Evolutionary conservation across 2,113 vertebrate genomes (phyloP), one percentile per base, ranked within the genome.

Genomic region (Nymphicus hollandicus): DNA sequence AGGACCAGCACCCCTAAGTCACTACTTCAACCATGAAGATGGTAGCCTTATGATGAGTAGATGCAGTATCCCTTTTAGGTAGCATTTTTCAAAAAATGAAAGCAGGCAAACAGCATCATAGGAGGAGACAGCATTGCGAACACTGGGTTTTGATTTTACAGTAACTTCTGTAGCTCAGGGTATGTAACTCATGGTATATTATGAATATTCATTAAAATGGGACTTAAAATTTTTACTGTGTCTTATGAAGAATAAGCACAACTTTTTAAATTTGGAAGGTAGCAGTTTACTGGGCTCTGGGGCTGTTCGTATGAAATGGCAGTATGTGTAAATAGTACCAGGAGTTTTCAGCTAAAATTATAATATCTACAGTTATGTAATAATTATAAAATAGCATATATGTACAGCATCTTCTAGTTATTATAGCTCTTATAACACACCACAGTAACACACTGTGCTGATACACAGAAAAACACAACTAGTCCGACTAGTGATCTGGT

Each of bases 381-480:
- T 44, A 43, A 39, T 64, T 63, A 24, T 6, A 28, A 29, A 17
- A 10, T 2, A 1, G 7, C 20, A 27, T 13, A 6, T 7, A 20
- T 7, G 63, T 31, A 10, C n/a, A 49, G 27, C 44, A 49, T 12
- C 46, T 52, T n/a, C 50, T 77, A 17, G 10, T 28, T 56, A 3
- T 10, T 53, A 1, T 22, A 33, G 10, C n/a, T 66, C 33, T 28
- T 1, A 10, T 29, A 18, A 17, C 14, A 4, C 0, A 16, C 35
- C 37, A 9, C n/a, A n/a, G 37, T 24, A 20, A 14, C 25, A 33
- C 1, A 0, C 24, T 25, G 27, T 56, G 35, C 27, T 23, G 60
- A 16, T 46, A 33, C 58, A 25, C 24, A 28, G 35, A 11, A 17
- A 39, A 24, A 2, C 41, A 20, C 14, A 6, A 6, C 49, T 17